Evolutionary conservation across 2,113 vertebrate species (phyloP), one percentile per base, ranked within the genome.

Genomic region (Actinemys pallida): DNA sequence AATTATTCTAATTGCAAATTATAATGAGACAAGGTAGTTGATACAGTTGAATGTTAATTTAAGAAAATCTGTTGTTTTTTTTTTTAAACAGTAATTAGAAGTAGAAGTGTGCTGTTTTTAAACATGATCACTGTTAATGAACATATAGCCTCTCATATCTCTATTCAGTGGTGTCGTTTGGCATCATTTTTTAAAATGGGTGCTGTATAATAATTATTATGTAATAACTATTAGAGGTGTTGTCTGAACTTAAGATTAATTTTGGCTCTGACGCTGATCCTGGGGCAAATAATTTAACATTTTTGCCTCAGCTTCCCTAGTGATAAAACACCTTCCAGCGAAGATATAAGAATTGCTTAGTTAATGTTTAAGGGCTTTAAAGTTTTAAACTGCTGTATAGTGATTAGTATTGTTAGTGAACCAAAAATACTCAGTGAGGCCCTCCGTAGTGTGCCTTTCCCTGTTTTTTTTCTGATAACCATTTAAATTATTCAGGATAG

Each of bases 51-150:
- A 86, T 88, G 56, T 95, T 95, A 91, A 84, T 88, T 94, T 9
- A 78, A 94, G 62, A 93, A 65, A 35, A 90, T 95, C 86, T 90
- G 52, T 42, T 95, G 1, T 3, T 20, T 52, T 87, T 29, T 87
- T 29, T 35, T 82, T 93, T 81, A 88, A 90, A 89, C 92, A 94
- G 76, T 10, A 88, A 87, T 75, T 75, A 75, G 72, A 10, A 94
- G 87, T 16, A 11, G 49, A 53, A 69, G 87, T 92, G 90, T 97
- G 47, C 31, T 35, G 62, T 17, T 35, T 86, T 96, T 95, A 82
- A 83, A 56, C 76, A 87, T 84, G 87, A 89, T 35, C 9, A 1
- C 85, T 89, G 69, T 65, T 92, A 88, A 89, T 90, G 86, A 53
- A 1, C 57, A 84, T 93, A 79, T 93, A 93, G 94, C 92, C 20